Percentiles rank a stretch among this genome's conserved stretches.
Conservation (phyloP, 2,113 vertebrate species). For the Xenopus laevis region DNA sequence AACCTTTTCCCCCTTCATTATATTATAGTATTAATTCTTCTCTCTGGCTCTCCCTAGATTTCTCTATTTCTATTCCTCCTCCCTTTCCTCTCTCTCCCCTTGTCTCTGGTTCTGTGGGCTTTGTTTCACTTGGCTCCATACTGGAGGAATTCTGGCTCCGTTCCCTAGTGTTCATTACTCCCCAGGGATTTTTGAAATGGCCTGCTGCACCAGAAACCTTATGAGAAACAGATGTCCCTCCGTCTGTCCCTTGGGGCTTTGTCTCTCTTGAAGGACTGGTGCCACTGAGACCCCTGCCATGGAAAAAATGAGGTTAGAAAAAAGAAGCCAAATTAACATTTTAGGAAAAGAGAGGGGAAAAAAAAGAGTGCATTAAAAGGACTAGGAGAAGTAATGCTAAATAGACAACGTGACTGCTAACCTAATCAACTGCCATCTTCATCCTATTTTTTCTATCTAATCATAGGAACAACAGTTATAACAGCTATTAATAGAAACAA, state of each 20-base stretch:
- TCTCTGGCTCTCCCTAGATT: neutral
- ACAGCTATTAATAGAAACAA: neutral
- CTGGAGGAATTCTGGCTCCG: slow-evolving; percentile 41
- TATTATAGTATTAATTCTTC: neutral
- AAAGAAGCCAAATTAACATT: neutral
- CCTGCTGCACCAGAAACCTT: slow-evolving; percentile 40
- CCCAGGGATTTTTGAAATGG: neutral
- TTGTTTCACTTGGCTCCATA: slow-evolving; percentile 45
- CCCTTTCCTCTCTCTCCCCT: slow-evolving; percentile 12
- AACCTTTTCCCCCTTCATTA: too few species aligned
- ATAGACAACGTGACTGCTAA: neutral
- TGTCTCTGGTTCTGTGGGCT: slow-evolving; percentile 26
- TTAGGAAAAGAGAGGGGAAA: neutral
- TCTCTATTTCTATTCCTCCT: slow-evolving; percentile 13
- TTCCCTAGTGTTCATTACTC: slow-evolving; percentile 30
- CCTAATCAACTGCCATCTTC: neutral
- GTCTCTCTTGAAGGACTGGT: slow-evolving; percentile 39
- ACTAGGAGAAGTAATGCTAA: slow-evolving; percentile 1
- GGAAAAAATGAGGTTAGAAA: slow-evolving; percentile 16
- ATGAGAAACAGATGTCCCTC: slow-evolving; percentile 45
- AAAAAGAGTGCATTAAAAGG: slow-evolving; percentile 2
- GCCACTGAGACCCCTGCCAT: slow-evolving; percentile 31
- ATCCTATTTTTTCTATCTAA: neutral
- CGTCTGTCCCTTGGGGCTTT: slow-evolving; percentile 39
- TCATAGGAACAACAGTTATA: neutral